A percentile compares a stretch with the other conserved stretches of the same genome.
Conservation (phyloP, 1,140 invertebrate species). For the Cylas formicarius region DNA sequence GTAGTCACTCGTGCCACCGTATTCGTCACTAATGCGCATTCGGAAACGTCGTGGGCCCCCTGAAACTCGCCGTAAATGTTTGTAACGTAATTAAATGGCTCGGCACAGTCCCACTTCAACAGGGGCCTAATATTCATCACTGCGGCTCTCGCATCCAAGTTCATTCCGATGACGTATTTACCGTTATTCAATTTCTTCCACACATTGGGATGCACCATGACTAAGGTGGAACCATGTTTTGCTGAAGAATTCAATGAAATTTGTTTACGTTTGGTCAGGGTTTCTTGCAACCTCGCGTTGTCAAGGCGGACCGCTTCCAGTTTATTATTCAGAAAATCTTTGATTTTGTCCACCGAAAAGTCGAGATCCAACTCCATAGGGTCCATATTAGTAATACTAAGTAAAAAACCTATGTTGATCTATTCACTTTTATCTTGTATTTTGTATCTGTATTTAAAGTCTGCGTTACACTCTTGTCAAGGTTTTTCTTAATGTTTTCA, state of each 20-base stretch:
- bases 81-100: too few relatives aligned
- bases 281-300: not conserved
- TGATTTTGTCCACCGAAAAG: conserved; percentile 2
- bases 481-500: too few relatives aligned
- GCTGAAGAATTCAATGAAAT: not conserved
- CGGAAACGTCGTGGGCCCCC: too few relatives aligned
- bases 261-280: not conserved
- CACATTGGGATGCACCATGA: not conserved
- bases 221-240: not conserved
- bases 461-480: too few relatives aligned
- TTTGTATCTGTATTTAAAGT: too few relatives aligned
- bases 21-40: too few relatives aligned
- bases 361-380: conserved; percentile 7
- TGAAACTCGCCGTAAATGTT: too few relatives aligned
- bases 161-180: conserved; percentile 3
- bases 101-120: not conserved
- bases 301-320: conserved; percentile 2
- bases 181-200: conserved; percentile 5
- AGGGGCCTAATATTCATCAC: not conserved
- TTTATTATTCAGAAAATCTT: conserved; percentile 6
- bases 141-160: not conserved
- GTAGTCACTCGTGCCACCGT: too few relatives aligned
- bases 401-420: too few relatives aligned
- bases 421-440: too few relatives aligned
- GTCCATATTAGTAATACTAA: too few relatives aligned